A percentile compares a stretch with the other conserved stretches of the same genome.
phyloP scores from a whole-genome alignment of 1,140 invertebrate genomes.

The Cryptotermes secundus region DNA sequence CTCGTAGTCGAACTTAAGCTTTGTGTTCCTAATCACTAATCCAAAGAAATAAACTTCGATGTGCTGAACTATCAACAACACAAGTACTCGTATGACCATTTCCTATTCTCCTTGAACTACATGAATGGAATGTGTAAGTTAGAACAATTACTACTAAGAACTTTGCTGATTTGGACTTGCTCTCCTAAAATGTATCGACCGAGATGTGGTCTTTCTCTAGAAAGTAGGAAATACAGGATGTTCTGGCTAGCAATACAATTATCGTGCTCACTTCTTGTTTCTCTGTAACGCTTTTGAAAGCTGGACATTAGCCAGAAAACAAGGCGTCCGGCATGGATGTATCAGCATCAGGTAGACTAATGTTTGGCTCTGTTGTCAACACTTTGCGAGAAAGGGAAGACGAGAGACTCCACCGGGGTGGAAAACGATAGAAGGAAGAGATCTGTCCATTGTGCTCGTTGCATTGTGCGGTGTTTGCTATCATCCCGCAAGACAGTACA shows the following conservation, averaged over 20 bases:
- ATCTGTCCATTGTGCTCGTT: neutral
- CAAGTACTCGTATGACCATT: too few relatives aligned
- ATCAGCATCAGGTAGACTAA: slow-evolving; percentile 16
- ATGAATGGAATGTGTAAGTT: too few relatives aligned
- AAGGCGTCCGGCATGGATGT: neutral
- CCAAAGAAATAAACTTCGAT: too few relatives aligned
- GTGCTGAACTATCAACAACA: too few relatives aligned
- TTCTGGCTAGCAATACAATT: neutral
- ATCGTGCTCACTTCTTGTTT: neutral
- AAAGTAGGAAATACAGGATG: neutral
- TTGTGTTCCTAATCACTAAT: too few relatives aligned
- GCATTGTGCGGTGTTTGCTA: neutral
- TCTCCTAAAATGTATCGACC: neutral
- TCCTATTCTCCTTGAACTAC: too few relatives aligned
- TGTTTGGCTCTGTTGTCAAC: slow-evolving; percentile 15
- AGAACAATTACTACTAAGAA: too few relatives aligned
- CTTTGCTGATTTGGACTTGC: neutral
- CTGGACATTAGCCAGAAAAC: neutral
- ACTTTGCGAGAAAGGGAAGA: neutral
- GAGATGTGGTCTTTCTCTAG: neutral
- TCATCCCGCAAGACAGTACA: slow-evolving; percentile 1
- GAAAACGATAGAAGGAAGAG: slow-evolving; percentile 10
- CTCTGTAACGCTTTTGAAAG: neutral
- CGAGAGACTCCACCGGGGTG: neutral
- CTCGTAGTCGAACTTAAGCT: too few relatives aligned